Percentiles rank a stretch among this genome's conserved stretches.
phyloP scores from a whole-genome alignment of 1,140 invertebrate species.

The Aphis craccivora region DNA sequence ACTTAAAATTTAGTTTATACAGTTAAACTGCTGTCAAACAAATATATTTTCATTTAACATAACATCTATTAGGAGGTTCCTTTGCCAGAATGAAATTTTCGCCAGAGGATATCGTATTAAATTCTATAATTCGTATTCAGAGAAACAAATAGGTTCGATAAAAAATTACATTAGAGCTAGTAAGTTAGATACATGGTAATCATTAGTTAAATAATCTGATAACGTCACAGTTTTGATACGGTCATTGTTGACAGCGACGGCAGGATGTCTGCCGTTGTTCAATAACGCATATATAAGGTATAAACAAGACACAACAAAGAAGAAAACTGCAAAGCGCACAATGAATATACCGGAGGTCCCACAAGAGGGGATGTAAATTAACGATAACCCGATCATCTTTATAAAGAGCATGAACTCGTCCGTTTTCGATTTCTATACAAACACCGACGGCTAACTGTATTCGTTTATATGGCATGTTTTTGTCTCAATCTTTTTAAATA shows the following conservation, averaged over 20 bases:
- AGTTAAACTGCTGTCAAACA: neutral
- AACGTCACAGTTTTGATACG: neutral
- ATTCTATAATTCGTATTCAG: neutral
- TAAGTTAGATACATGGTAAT: neutral
- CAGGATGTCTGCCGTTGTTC: neutral
- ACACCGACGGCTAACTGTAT: neutral
- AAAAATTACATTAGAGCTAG: neutral
- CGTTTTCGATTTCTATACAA: conserved; percentile 33
- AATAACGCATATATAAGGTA: neutral
- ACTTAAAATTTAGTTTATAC: neutral
- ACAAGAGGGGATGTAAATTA: neutral
- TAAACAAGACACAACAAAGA: neutral
- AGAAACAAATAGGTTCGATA: neutral
- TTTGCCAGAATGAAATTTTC: neutral
- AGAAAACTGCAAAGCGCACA: neutral
- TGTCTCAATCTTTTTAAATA: neutral
- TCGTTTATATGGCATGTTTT: conserved; percentile 9
- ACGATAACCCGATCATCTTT: neutral
- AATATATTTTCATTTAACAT: neutral
- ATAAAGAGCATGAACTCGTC: neutral
- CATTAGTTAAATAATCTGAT: neutral
- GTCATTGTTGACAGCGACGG: neutral
- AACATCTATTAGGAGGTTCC: neutral
- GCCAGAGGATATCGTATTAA: neutral
- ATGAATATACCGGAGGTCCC: neutral